phyloP scores from a whole-genome alignment of 2,797 vertebrate genomes.

The Parambassis ranga region DNA sequence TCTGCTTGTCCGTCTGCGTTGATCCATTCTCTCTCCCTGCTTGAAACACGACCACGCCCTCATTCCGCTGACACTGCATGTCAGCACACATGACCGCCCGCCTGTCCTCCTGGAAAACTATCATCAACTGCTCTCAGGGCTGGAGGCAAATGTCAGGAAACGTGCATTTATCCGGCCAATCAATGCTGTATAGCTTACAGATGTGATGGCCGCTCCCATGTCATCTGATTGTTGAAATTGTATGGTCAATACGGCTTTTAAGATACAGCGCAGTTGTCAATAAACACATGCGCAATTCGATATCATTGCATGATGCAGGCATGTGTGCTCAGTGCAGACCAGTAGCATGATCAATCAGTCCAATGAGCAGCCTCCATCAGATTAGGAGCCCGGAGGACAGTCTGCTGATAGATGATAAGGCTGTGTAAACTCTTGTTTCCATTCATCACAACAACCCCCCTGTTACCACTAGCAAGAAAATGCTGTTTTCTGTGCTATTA shows the following conservation, averaged over 20 bases:
- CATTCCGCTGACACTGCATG: slow-evolving; percentile 3
- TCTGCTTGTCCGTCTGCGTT: slow-evolving; percentile 32
- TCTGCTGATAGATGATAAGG: slow-evolving; percentile 41
- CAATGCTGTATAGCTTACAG: slow-evolving; percentile 15
- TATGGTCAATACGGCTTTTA: too few relatives aligned
- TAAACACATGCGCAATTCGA: background rate
- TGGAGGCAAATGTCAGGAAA: slow-evolving; percentile 42
- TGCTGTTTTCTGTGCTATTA: background rate
- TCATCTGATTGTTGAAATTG: background rate
- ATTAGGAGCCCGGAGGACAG: slow-evolving; percentile 28
- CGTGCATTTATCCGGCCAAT: slow-evolving; percentile 46
- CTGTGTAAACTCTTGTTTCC: slow-evolving; percentile 18
- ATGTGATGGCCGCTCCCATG: background rate
- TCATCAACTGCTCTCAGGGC: slow-evolving; percentile 38
- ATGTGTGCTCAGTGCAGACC: background rate
- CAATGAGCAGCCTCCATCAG: slow-evolving; percentile 20
- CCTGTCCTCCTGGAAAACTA: slow-evolving; percentile 23
- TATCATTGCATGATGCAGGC: background rate
- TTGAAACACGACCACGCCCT: slow-evolving; percentile 32
- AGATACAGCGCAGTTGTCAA: slow-evolving; percentile 14
- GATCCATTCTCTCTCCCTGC: slow-evolving; percentile 34
- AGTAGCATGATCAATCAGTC: background rate
- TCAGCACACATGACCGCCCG: slow-evolving; percentile 51
- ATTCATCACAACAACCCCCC: slow-evolving; percentile 27
- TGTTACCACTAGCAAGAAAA: background rate